These are phyloP conservation scores for Scomberomorus guttatus DNA, from an alignment of 2,797 vertebrate genomes.

Conservation along the genomic window DNA sequence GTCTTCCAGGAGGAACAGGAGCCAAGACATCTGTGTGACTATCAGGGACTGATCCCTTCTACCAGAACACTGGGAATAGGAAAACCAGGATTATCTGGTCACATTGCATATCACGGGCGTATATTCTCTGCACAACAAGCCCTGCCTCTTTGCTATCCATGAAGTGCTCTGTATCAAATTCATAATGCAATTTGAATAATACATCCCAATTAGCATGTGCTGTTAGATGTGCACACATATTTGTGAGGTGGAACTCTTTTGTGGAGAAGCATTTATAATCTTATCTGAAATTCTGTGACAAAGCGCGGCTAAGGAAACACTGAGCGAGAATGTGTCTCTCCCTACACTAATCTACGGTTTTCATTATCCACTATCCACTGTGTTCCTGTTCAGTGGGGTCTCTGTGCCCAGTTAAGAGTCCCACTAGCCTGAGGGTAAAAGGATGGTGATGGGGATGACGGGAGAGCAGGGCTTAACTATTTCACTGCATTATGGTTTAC, in stretches of 20 bases:
- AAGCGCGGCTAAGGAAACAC: slow-evolving; percentile 36
- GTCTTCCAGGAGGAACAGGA: slow-evolving; percentile 78
- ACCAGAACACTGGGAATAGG: slow-evolving; percentile 69
- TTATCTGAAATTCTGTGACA: slow-evolving; percentile 41
- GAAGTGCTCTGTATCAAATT: slow-evolving; percentile 58
- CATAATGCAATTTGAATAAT: slow-evolving; percentile 64
- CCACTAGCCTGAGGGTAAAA: slow-evolving; percentile 74
- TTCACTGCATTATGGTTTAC: slow-evolving; percentile 71
- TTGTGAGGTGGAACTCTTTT: slow-evolving; percentile 51
- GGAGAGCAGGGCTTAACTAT: slow-evolving; percentile 67
- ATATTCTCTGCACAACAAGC: slow-evolving; percentile 47
- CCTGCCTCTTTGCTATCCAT: slow-evolving; percentile 30
- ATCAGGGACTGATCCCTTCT: slow-evolving; percentile 71
- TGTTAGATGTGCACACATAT: slow-evolving; percentile 28
- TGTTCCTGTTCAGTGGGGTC: slow-evolving; percentile 72
- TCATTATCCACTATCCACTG: slow-evolving; percentile 70
- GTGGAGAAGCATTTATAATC: slow-evolving; percentile 52
- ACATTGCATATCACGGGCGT: slow-evolving; percentile 64
- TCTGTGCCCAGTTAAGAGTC: slow-evolving; percentile 77
- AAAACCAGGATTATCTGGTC: slow-evolving; percentile 74
- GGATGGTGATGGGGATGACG: slow-evolving; percentile 73
- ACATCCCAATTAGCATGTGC: slow-evolving; percentile 60
- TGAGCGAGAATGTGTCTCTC: slow-evolving; percentile 36
- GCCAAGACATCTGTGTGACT: slow-evolving; percentile 87
- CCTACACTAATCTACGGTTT: slow-evolving; percentile 62